Percentiles rank a stretch among this genome's conserved stretches.
phyloP scores from a whole-genome alignment of 2,888 invertebrate genomes.

The Meteorus cinctellus region DNA sequence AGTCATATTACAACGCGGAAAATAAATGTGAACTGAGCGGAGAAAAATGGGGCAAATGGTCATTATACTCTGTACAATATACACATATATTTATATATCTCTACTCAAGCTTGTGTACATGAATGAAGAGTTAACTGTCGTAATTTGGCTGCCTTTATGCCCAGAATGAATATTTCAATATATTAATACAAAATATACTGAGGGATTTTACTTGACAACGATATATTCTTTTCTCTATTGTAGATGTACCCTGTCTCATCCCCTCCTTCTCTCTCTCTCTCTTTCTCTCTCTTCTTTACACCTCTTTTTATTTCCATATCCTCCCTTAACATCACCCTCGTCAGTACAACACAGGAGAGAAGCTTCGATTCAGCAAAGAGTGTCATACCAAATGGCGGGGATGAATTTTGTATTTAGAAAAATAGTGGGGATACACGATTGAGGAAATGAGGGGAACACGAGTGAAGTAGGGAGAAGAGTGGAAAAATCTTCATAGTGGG shows the following conservation, averaged over 20 bases:
- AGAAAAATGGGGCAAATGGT: constrained; percentile 38
- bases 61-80: constrained; percentile 12
- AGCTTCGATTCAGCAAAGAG: constrained; percentile 48
- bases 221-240: constrained; percentile 63
- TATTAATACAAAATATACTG: constrained; percentile 70
- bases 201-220: constrained; percentile 62
- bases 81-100: neutral
- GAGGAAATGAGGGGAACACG: constrained; percentile 34
- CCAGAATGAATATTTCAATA: constrained; percentile 72
- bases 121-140: constrained; percentile 67
- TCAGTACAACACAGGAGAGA: constrained; percentile 20
- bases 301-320: constrained; percentile 25
- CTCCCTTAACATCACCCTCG: constrained; percentile 34
- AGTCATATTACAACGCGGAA: constrained; percentile 55
- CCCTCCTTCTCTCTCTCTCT: constrained; percentile 42
- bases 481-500: constrained; percentile 21
- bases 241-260: constrained; percentile 50
- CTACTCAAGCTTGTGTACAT: constrained; percentile 51
- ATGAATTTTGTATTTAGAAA: neutral
- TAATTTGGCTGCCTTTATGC: constrained; percentile 69
- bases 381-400: constrained; percentile 24
- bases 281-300: constrained; percentile 42
- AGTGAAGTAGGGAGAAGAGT: constrained; percentile 15
- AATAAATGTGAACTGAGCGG: constrained; percentile 51
- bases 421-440: constrained; percentile 33